phyloP scores from a whole-genome alignment of 1,140 invertebrate genomes.

The Drosophila kikkawai region DNA sequence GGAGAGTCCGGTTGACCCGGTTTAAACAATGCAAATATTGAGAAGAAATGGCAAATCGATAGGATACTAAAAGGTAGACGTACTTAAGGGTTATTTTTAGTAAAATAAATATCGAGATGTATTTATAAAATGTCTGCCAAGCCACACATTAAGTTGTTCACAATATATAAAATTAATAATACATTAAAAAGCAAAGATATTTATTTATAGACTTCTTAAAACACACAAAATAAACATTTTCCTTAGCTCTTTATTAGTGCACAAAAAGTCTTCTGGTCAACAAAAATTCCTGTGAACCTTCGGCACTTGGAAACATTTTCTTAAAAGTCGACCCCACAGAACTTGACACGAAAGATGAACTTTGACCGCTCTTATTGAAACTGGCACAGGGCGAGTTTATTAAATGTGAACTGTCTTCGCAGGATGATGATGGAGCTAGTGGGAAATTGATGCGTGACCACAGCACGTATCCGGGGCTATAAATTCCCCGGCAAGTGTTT shows the following conservation, averaged over 20 bases:
- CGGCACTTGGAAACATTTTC: background rate
- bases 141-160: too few species aligned
- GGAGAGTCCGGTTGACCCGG: conserved; percentile 35
- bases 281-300: background rate
- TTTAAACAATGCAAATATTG: conserved; percentile 32
- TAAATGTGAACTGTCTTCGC: conserved; percentile 52
- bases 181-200: too few species aligned
- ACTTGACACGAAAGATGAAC: conserved; percentile 12
- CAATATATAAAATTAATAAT: too few species aligned
- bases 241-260: background rate
- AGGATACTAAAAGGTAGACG: background rate
- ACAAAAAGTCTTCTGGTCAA: background rate
- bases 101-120: too few species aligned
- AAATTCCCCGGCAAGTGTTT: conserved; percentile 77
- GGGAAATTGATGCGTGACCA: conserved; percentile 73
- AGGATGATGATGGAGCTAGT: conserved; percentile 22
- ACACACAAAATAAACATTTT: background rate
- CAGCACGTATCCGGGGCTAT: conserved; percentile 73
- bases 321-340: conserved; percentile 12
- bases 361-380: conserved; percentile 41
- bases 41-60: background rate
- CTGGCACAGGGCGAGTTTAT: conserved; percentile 63
- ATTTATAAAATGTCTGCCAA: background rate
- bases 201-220: too few species aligned
- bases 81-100: background rate